These are phyloP conservation scores for Xenopus tropicalis DNA, from an alignment of 2,113 vertebrate genomes.

Conservation along the genomic window UCB_Xtro_10.0 CM004443.2:68030501-68031000, in stretches of 20 bases:
- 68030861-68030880: too few species aligned
- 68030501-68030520: conserved; percentile 42
- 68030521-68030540: conserved; percentile 40
- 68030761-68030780: neutral
- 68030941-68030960: too few species aligned
- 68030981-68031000: too few species aligned
- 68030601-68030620: conserved; percentile 17
- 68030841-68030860: too few species aligned
- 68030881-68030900: too few species aligned
- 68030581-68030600: conserved; percentile 19
- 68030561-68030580: conserved; percentile 29
- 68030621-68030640: conserved; percentile 32
- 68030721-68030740: conserved; percentile 17
- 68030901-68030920: too few species aligned
- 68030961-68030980: too few species aligned
- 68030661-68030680: conserved; percentile 23
- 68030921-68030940: too few species aligned
- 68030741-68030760: conserved; percentile 28
- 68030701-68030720: conserved; percentile 12
- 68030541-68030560: conserved; percentile 32
- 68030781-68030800: neutral
- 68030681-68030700: conserved; percentile 25
- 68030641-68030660: conserved; percentile 33
- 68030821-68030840: too few species aligned
- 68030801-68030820: neutral